These are phyloP conservation scores for Lacerta agilis DNA, from an alignment of 2,797 vertebrate species.

Conservation along the genomic window DNA sequence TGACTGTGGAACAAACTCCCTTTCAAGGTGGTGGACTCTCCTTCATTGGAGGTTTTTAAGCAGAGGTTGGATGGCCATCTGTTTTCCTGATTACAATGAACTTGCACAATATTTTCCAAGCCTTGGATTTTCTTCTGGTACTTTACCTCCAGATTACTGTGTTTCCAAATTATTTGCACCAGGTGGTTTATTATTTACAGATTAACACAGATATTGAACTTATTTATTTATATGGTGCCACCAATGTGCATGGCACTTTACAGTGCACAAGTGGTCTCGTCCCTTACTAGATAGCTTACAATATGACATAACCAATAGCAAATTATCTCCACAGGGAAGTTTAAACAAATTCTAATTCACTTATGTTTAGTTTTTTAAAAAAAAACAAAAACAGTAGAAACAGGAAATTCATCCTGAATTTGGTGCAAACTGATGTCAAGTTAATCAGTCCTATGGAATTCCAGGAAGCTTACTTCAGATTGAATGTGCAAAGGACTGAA, in stretches of 20 bases:
- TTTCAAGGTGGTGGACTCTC: too few relatives aligned
- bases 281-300: not conserved
- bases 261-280: not conserved
- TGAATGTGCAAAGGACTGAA: not conserved
- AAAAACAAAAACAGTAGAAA: not conserved
- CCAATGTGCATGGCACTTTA: not conserved
- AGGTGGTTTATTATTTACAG: not conserved
- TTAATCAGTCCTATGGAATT: not conserved
- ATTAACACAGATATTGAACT: too few relatives aligned
- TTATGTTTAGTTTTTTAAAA: not conserved
- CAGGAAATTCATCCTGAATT: not conserved
- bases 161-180: not conserved
- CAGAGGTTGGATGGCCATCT: not conserved
- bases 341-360: slow-evolving; percentile 1
- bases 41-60: too few relatives aligned
- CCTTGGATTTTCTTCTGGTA: not conserved
- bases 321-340: not conserved
- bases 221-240: not conserved
- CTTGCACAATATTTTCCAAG: not conserved
- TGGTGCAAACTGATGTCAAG: not conserved
- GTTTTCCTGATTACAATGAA: not conserved
- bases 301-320: not conserved
- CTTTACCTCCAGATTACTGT: not conserved
- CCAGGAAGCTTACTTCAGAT: not conserved
- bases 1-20: too few relatives aligned